Base-by-base conservation (phyloP, 2,113 vertebrate species). In the Nettapus auritus region DNA sequence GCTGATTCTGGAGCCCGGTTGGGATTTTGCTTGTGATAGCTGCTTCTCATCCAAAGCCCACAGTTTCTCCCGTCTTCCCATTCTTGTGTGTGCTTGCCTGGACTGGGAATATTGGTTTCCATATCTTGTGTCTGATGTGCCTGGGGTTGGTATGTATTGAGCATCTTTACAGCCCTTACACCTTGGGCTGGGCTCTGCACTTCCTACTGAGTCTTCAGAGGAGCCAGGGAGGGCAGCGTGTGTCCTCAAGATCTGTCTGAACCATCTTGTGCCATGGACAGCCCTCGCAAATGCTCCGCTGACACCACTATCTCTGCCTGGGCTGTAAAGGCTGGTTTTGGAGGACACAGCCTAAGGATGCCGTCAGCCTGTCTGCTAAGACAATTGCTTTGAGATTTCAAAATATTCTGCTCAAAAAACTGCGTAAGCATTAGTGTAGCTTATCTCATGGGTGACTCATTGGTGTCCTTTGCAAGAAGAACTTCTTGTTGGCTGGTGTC, bases 401-500 rank as follows among this genome's bases (percentile, higher is more conserved):
- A 36, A 62, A 23, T 23, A 36, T 62, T 34, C 48, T 50, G 48
- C 48, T 50, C 12, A 23, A 23, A 23, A 23, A 50, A 50, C 22
- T 23, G 22, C 11, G 11, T 4, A 50, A 7, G 48, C 31, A 2
- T 23, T n/a, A 11, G 1, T 0, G 22, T 63, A 46, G 8, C 50
- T 20, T 64, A 23, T 31, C 56, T 64, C 63, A 29, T 38, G 48
- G n/a, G 50, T 3, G 1, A 22, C 36, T 40, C 8, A 1, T n/a
- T 74, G 8, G 1, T 13, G 7, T 22, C 36, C 20, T 63, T 34
- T 33, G 44, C 0, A 0, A 57, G 48, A 44, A 57, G 55, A 89
- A 53, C 25, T 53, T 42, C 22, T 31, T 53, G 31, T 13, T 36
- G 46, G 7, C 28, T 81, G 44, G 6, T 76, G 81, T 77, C 52